Evolutionary conservation across 2,113 vertebrate species (phyloP).

Genomic region (Corythornis cristatus): DNA sequence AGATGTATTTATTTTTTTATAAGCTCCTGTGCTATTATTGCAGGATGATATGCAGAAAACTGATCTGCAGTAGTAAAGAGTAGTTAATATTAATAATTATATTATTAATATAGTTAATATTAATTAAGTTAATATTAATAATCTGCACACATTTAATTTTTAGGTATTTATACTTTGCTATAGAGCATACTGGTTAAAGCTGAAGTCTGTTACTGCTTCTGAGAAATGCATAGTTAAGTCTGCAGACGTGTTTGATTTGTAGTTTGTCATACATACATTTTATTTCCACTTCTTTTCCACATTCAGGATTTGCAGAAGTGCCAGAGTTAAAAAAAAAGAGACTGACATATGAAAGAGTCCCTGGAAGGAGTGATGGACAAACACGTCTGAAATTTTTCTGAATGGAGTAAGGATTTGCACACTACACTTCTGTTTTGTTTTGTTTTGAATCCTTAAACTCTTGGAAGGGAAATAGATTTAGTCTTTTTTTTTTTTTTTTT

Average conservation of each 20-base stretch:
- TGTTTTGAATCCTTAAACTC: not conserved
- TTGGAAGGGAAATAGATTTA: not conserved
- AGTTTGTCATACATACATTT: not conserved
- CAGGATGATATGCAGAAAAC: not conserved
- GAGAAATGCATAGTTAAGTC: not conserved
- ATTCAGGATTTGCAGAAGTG: constrained; percentile 21
- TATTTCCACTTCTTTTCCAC: constrained; percentile 32
- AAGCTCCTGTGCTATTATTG: not conserved
- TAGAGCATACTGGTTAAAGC: not conserved
- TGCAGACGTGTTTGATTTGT: not conserved
- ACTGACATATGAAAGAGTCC: constrained; percentile 86
- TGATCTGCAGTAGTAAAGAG: not conserved
- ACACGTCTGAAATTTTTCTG: constrained; percentile 89
- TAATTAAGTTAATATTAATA: not conserved
- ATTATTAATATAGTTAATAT: not conserved
- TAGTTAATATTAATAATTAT: not conserved
- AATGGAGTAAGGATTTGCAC: not conserved
- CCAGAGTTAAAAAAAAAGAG: constrained; percentile 79
- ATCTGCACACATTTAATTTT: not conserved
- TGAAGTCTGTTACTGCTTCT: not conserved
- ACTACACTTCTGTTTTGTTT: not conserved
- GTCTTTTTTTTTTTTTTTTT: not conserved
- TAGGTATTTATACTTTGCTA: not conserved
- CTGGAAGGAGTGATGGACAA: constrained; percentile 90
- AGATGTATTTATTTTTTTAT: not conserved